Percentiles rank a stretch among this genome's conserved stretches.
Conservation (phyloP, 2,888 invertebrate genomes). For the Nephrotoma appendiculata region DNA sequence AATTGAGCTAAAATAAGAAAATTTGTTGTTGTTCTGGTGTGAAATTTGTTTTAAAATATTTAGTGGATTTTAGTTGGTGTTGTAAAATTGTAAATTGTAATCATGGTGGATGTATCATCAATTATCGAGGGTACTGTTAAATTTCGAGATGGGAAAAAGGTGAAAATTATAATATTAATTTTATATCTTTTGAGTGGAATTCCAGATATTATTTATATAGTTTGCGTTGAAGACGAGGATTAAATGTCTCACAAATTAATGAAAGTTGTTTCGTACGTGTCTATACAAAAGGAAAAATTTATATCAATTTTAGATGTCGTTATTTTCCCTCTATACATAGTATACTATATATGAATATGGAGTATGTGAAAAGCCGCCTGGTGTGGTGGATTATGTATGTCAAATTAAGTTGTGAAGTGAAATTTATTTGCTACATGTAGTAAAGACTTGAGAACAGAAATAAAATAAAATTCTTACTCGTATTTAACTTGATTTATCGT, state of each 20-base stretch:
- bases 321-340: neutral
- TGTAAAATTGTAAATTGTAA: neutral
- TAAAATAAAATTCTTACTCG: neutral
- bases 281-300: neutral
- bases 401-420: neutral
- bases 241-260: neutral
- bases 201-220: neutral
- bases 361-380: neutral
- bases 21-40: neutral
- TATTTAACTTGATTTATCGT: neutral
- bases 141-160: conserved; percentile 83
- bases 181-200: neutral
- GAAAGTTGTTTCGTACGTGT: neutral
- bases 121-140: conserved; percentile 82
- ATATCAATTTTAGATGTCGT: neutral
- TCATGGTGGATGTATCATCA: conserved; percentile 67
- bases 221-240: neutral
- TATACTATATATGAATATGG: neutral
- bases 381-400: neutral
- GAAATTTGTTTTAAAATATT: neutral
- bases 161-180: conserved; percentile 24
- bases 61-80: neutral
- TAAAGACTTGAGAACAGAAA: neutral
- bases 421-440: neutral
- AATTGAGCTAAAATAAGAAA: neutral